Evolutionary conservation across 2,113 vertebrate genomes (phyloP), one percentile per base, ranked within the genome.

Genomic region (Campylomormyrus tamandua): DNA sequence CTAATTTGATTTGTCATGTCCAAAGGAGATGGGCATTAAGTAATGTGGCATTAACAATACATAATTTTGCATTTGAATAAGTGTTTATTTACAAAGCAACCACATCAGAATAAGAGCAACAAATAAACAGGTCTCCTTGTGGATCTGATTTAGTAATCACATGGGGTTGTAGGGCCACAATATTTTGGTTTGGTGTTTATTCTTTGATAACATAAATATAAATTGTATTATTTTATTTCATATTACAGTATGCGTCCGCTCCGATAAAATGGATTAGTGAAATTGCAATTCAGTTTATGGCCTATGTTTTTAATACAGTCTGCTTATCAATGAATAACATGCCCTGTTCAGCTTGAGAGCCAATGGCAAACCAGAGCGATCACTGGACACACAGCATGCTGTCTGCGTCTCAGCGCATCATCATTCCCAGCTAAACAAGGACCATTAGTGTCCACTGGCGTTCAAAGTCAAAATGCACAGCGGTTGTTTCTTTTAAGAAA

Each of bases 291-390:
- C 74, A 42, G 74, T 80, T 80, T 17, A 42, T 5, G 4, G 74
- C 74, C 74, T 19, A 2, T 80, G 74, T 80, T 35, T 80, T 80
- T 80, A 80, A 80, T 80, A 42, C 74, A 80, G 74, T 7, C 15
- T 2, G 74, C 74, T 80, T 80, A 80, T 80, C 74, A 80, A 80
- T 80, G 31, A 80, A 80, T 80, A 80, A 42, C 74, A 80, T 80
- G 31, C 39, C 39, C 35, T 19, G 74, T 35, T 80, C 5, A 8
- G 74, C 74, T 17, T 21, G 74, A 39, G 74, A 42, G 1, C 74
- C 6, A 42, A 80, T 3, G 35, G 31, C 74, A 80, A 42, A 2
- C 10, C 74, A 17, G 74, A 42, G 6, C 5, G 74, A 42, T 1
- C 19, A 35, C 35, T 8, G 74, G 31, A 17, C 74, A 5, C 27